Evolutionary conservation across 2,113 vertebrate genomes (phyloP).

Genomic region (Passer montanus): DNA sequence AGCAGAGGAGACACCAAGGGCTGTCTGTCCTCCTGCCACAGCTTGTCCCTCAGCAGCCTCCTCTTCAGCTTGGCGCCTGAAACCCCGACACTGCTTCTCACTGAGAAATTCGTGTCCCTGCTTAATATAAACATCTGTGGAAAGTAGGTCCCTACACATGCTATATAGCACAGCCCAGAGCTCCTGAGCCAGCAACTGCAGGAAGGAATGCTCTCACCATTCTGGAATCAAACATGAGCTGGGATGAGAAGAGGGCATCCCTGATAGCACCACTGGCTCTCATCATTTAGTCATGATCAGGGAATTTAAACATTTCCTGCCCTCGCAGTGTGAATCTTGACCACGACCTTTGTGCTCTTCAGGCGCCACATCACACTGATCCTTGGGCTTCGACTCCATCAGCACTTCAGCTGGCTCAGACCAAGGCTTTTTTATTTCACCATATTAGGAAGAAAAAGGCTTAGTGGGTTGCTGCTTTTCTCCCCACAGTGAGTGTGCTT

Average conservation of each 20-base stretch:
- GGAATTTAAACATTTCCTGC: conserved; percentile 59
- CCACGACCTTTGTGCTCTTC: background rate
- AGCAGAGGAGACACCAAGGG: background rate
- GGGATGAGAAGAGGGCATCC: background rate
- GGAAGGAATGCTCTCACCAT: background rate
- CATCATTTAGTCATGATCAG: conserved; percentile 25
- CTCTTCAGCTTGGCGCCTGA: background rate
- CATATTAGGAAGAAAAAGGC: conserved; percentile 69
- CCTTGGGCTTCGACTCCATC: background rate
- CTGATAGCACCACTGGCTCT: background rate
- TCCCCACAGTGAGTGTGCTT: background rate
- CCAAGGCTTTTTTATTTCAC: conserved; percentile 38
- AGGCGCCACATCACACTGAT: background rate
- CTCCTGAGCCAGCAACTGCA: accelerated
- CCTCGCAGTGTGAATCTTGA: conserved; percentile 6
- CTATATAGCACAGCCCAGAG: background rate
- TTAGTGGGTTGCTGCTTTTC: background rate
- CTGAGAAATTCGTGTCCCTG: background rate
- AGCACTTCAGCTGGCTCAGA: background rate
- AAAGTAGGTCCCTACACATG: background rate
- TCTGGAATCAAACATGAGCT: background rate
- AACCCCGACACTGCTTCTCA: background rate
- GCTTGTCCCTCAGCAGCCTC: background rate
- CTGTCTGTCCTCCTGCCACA: accelerated
- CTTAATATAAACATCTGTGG: background rate